Evolutionary conservation across 2,797 vertebrate genomes (phyloP).

Genomic region (Alfaro cultratus): DNA sequence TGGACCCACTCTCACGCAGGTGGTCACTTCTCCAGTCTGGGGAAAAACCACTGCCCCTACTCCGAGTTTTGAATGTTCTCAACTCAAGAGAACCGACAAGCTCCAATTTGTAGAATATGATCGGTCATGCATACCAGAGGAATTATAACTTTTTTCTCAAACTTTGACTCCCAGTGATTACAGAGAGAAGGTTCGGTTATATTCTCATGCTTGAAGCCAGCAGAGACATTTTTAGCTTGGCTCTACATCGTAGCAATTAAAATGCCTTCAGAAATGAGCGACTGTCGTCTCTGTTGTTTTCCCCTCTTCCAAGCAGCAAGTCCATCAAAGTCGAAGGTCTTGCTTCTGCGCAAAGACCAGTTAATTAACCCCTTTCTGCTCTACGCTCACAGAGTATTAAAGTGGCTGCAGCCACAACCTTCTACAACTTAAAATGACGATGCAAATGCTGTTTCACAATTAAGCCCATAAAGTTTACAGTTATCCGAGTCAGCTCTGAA

Average conservation of each 20-base stretch:
- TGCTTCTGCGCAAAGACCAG: constrained; percentile 30
- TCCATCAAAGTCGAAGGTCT: constrained; percentile 33
- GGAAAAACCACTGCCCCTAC: neutral
- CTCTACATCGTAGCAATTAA: constrained; percentile 72
- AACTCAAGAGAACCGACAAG: neutral
- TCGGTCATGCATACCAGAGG: neutral
- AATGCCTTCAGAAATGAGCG: constrained; percentile 73
- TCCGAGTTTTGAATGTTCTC: neutral
- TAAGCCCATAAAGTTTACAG: constrained; percentile 19
- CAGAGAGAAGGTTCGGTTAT: constrained; percentile 27
- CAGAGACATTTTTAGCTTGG: constrained; percentile 70
- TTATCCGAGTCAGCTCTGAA: constrained; percentile 17
- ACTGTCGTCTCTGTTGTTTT: constrained; percentile 66
- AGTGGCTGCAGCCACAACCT: constrained; percentile 11
- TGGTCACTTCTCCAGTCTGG: constrained; percentile 7
- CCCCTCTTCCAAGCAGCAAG: constrained; percentile 43
- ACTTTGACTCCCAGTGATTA: constrained; percentile 37
- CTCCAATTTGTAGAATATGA: neutral
- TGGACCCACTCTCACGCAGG: neutral
- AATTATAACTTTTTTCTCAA: neutral
- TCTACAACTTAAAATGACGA: constrained; percentile 29
- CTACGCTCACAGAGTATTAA: constrained; percentile 22
- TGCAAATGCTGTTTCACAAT: constrained; percentile 41
- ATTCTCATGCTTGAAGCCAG: constrained; percentile 64
- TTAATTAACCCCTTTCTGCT: constrained; percentile 48